Conservation (phyloP, 2,113 vertebrate genomes). For the Amphiprion percula region DNA sequence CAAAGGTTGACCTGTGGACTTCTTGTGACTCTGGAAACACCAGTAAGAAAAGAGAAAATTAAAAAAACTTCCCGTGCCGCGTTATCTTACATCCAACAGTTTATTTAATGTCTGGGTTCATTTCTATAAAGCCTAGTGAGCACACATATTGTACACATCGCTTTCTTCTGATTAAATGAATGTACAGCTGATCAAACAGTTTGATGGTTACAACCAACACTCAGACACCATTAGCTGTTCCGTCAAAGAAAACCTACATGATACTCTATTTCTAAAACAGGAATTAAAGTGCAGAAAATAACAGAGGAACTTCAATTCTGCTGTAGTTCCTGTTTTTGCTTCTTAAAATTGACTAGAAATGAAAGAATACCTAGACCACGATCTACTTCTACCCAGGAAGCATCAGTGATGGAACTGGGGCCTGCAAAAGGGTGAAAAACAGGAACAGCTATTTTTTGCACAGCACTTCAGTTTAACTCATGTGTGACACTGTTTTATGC, state of each 20-base stretch:
- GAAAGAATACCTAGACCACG: slow-evolving; percentile 59
- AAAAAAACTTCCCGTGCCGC: neutral
- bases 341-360: neutral
- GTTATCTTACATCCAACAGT: neutral
- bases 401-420: slow-evolving; percentile 75
- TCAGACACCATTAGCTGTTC: neutral
- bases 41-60: neutral
- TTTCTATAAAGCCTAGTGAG: neutral
- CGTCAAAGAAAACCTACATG: neutral
- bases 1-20: neutral
- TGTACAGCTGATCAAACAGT: too few species aligned
- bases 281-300: neutral
- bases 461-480: too few species aligned
- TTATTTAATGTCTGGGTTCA: too few species aligned
- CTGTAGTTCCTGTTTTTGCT: slow-evolving; percentile 16
- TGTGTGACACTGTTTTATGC: neutral
- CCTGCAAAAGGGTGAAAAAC: slow-evolving; percentile 65
- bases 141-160: neutral
- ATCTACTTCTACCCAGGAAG: slow-evolving; percentile 72
- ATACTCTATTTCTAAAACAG: slow-evolving; percentile 19
- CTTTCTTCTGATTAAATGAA: too few species aligned
- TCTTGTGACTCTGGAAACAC: slow-evolving; percentile 38
- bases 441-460: neutral
- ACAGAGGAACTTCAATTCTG: slow-evolving; percentile 11
- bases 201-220: neutral